Base-by-base conservation (phyloP, 2,888 invertebrate species). In the Eilema griseolum region DNA sequence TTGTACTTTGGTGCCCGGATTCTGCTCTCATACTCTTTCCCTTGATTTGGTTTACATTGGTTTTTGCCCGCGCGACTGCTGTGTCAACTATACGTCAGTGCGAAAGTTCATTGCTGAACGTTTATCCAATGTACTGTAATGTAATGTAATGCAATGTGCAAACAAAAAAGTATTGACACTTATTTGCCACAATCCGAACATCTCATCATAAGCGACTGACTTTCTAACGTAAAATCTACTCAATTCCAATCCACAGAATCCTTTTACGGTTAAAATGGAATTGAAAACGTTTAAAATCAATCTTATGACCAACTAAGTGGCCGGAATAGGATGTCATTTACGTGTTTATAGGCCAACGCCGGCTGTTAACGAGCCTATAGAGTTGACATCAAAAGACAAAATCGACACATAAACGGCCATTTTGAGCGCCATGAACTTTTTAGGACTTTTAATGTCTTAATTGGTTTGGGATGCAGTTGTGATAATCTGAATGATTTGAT, bases 361-460 rank as follows among this genome's bases (percentile, higher is more conserved):
- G 74, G 74, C 71, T 77, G 74, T 78, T 77, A 77, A 83, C 78
- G 82, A 83, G 79, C 72, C 79, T 65, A 72, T 82, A 83, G 83
- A 80, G 76, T 72, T 62, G 71, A 87, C 88, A 88, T 91, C 90
- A 91, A 89, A 89, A 88, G 66, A 31, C 24, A 46, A 72, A 67
- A 80, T 76, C 72, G 80, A 83, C 73, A 60, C 68, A 72, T 67
- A 75, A 74, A 79, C 87, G 89, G 80, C 77, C 85, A 84, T 87
- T 91, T 89, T 90, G 89, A 90, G 89, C 85, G 82, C 83, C 85
- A 85, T 85, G 84, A 88, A 80, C 74, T 61, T 57, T 67, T 75
- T 77, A 81, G 77, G 75, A 83, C 84, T 82, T 82, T 88, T 90
- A 90, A 93, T 89, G 89, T 90, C 93, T 93, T 88, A 90, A 93